Evolutionary conservation across 2,888 invertebrate species (phyloP).

Genomic region (Cerastis leucographa): DNA sequence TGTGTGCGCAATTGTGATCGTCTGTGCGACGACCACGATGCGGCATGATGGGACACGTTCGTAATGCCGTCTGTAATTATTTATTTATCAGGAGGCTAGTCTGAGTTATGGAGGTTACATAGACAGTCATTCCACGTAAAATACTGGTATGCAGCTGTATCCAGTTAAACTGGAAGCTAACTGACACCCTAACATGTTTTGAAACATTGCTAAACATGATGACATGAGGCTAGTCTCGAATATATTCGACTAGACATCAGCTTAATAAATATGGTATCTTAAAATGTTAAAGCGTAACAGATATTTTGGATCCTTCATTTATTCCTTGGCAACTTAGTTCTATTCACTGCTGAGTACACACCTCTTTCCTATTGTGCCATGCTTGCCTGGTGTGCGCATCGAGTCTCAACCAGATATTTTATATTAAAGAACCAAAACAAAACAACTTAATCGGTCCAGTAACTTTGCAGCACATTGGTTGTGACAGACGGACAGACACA

Average conservation of each 20-base stretch:
- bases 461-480: neutral
- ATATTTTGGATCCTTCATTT: neutral
- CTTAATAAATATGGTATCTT: neutral
- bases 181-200: too few relatives aligned
- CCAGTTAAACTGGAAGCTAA: neutral
- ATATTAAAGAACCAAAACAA: too few relatives aligned
- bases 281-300: neutral
- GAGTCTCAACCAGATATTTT: too few relatives aligned
- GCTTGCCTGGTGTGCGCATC: neutral
- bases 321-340: neutral
- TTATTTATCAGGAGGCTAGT: neutral
- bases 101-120: neutral
- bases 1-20: slow-evolving; percentile 26
- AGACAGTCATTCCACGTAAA: neutral
- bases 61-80: slow-evolving; percentile 6
- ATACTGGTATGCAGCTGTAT: neutral
- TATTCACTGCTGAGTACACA: neutral
- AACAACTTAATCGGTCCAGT: too few relatives aligned
- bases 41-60: neutral
- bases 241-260: neutral
- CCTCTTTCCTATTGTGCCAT: neutral
- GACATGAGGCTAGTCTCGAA: neutral
- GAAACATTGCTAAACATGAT: neutral
- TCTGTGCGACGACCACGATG: neutral
- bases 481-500: neutral